These are phyloP conservation scores for Caenorhabditis afra DNA, from an alignment of 2,888 invertebrate species.

Conservation along the genomic window DNA sequence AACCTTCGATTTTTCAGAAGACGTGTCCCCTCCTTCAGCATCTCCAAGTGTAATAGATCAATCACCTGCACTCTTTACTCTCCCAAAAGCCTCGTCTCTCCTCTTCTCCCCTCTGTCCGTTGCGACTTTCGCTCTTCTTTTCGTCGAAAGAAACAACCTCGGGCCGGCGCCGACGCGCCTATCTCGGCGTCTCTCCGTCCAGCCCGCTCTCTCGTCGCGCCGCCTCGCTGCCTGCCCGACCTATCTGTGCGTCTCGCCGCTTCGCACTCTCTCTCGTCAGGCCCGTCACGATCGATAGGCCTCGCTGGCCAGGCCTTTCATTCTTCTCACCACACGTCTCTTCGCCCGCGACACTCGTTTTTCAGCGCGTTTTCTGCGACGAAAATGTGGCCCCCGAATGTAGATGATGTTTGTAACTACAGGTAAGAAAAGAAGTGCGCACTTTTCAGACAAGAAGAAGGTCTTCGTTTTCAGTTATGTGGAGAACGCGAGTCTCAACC, in stretches of 20 bases:
- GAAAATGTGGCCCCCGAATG: slow-evolving; percentile 54
- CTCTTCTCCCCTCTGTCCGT: slow-evolving; percentile 8
- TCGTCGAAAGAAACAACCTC: slow-evolving; percentile 18
- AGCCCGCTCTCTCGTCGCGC: slow-evolving; percentile 8
- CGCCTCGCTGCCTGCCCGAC: slow-evolving; percentile 40
- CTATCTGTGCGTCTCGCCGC: slow-evolving; percentile 47
- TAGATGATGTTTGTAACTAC: slow-evolving; percentile 39
- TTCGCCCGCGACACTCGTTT: slow-evolving; percentile 21
- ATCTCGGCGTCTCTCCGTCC: slow-evolving; percentile 18
- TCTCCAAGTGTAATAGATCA: slow-evolving; percentile 31
- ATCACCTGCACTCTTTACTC: slow-evolving; percentile 42
- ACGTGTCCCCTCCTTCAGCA: slow-evolving; percentile 8
- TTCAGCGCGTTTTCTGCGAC: slow-evolving; percentile 23
- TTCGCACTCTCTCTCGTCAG: slow-evolving; percentile 27
- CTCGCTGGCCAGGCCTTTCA: slow-evolving; percentile 57
- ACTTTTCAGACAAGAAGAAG: not conserved
- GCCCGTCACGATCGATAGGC: slow-evolving; percentile 59
- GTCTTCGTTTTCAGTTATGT: slow-evolving; percentile 24
- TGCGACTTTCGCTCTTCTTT: not conserved
- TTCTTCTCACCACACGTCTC: slow-evolving; percentile 31
- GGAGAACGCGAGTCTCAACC: slow-evolving; percentile 34
- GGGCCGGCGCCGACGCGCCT: slow-evolving; percentile 19
- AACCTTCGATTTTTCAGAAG: slow-evolving; percentile 45
- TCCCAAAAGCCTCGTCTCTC: slow-evolving; percentile 26
- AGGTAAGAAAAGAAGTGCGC: slow-evolving; percentile 28